Base-by-base conservation (phyloP, 1,140 invertebrate species). In the Leptinotarsa undecemlineata region DNA sequence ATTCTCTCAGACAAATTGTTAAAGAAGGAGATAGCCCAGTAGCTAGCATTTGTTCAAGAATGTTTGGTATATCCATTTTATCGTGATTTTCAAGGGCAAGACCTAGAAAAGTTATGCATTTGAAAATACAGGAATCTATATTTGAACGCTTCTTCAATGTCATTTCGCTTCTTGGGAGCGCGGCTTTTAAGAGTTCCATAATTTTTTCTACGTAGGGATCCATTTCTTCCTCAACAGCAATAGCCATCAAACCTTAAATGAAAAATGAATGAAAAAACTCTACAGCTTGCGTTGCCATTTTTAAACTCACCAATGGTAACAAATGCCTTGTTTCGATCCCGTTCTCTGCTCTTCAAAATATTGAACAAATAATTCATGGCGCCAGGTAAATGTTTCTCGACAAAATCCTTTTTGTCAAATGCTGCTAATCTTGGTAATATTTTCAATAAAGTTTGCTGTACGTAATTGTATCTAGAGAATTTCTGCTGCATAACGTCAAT, bases 371-470 rank as follows among this genome's bases (percentile, higher is more conserved):
- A 95, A 69, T 87, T 87, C 83, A 98, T 91, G 2, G 94, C 92
- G 1, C 90, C 89, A 19, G 88, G 89, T 3, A 98, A 86, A 86
- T 97, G 93, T 78, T 95, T 89, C 51, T 88, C 88, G 2, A 92
- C 89, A 80, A 98, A 98, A 48, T 90, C 89, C n/a, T 91, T 90
- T 71, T 91, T 92, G 84, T 96, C 92, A 79, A 99, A 98, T 15
- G 96, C 96, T 8, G 96, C 96, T n/a, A 99, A 85, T 71, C 97
- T 88, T n/a, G 98, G 98, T 75, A 99, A 87, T 60, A 99, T 90
- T 23, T 92, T 92, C 72, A 99, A 88, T 13, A 99, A 84, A 1
- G 94, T 91, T 81, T 96, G 93, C 80, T 98, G 96, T 47, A 98
- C 94, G 84, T 96, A 92, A 1, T 89, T 85, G 64, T 91, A 95